Percentiles rank a stretch among this genome's conserved stretches.
phyloP scores from a whole-genome alignment of 2,888 invertebrate species.

The Aspidapion aeneum region DNA sequence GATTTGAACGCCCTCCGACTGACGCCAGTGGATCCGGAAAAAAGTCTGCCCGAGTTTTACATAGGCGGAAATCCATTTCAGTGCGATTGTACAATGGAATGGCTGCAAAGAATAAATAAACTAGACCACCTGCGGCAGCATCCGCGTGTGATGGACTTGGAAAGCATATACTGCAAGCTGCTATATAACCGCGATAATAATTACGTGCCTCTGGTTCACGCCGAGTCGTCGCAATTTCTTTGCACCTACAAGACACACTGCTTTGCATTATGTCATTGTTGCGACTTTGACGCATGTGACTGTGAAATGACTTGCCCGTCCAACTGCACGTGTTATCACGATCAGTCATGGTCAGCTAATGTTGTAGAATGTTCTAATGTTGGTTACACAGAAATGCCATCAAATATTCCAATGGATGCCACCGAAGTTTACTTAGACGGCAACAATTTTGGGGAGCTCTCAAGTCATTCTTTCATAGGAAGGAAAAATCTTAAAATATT shows the following conservation, averaged over 20 bases:
- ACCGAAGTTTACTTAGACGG: constrained; percentile 93
- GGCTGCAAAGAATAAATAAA: constrained; percentile 89
- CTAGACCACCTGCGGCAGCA: constrained; percentile 79
- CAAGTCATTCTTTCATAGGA: constrained; percentile 87
- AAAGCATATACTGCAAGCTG: constrained; percentile 84
- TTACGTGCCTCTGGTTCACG: constrained; percentile 82
- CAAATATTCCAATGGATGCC: constrained; percentile 91
- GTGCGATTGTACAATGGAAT: constrained; percentile 94
- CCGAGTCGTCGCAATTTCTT: constrained; percentile 84
- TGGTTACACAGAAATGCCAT: constrained; percentile 79
- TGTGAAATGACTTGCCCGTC: constrained; percentile 96
- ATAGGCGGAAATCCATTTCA: constrained; percentile 92
- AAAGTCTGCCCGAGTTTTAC: constrained; percentile 83
- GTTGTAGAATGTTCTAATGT: constrained; percentile 87
- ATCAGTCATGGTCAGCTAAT: constrained; percentile 90
- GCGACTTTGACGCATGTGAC: constrained; percentile 95
- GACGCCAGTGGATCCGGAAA: constrained; percentile 72
- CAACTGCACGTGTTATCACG: constrained; percentile 93
- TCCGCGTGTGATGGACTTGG: constrained; percentile 87
- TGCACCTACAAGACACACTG: constrained; percentile 92
- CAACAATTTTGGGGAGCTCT: constrained; percentile 82
- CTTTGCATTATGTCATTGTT: constrained; percentile 92
- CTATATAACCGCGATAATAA: constrained; percentile 80
- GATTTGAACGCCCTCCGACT: constrained; percentile 85
- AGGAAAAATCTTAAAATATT: constrained; percentile 84